Percentiles rank a stretch among this genome's conserved stretches.
These are phyloP conservation scores for Rhea pennata DNA, from an alignment of 2,113 vertebrate species.

Conservation along the genomic window DNA sequence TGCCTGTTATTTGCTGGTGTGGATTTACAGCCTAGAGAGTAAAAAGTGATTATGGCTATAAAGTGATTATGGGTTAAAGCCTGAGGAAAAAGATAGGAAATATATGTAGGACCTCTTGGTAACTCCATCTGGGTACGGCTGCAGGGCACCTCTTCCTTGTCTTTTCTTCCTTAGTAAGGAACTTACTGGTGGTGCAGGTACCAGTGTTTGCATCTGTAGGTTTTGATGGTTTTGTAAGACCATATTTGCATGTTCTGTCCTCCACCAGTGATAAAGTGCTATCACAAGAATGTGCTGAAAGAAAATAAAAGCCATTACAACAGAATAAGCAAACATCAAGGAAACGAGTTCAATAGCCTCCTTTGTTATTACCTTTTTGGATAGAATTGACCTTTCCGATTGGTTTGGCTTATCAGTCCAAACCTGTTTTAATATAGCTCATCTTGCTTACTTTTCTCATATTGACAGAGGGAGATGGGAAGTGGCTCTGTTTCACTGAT, in stretches of 20 bases:
- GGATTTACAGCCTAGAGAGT: background rate
- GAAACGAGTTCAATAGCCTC: fast-evolving
- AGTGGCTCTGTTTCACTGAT: background rate
- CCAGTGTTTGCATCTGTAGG: background rate
- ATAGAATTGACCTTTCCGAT: background rate
- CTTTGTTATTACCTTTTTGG: background rate
- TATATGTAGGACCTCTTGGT: background rate
- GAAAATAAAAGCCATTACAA: background rate
- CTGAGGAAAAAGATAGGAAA: background rate
- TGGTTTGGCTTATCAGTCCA: background rate
- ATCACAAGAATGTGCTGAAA: fast-evolving
- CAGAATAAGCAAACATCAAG: background rate
- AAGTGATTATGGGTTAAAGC: background rate
- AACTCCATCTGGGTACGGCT: background rate
- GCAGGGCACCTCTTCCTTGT: background rate
- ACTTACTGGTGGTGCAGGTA: fast-evolving
- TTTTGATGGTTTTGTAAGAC: background rate
- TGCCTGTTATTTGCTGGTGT: background rate
- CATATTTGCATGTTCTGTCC: background rate
- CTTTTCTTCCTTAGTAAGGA: background rate
- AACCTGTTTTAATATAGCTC: background rate
- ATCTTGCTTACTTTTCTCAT: background rate
- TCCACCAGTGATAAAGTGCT: background rate
- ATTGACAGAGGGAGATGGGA: background rate
- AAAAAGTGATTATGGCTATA: background rate